phyloP scores from a whole-genome alignment of 1,140 invertebrate genomes.

The Drosophila persimilis region DNA sequence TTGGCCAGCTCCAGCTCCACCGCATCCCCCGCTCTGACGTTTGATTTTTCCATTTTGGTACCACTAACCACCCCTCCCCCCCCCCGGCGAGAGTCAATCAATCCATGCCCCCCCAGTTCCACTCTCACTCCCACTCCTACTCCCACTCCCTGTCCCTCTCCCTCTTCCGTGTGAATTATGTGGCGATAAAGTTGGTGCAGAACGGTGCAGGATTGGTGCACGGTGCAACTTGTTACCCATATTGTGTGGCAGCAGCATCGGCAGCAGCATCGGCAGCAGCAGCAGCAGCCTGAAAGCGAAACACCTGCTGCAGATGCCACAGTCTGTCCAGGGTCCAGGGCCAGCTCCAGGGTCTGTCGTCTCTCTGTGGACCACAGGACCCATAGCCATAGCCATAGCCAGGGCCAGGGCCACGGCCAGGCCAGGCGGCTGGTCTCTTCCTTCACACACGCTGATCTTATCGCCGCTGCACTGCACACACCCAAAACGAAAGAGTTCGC shows the following conservation, averaged over 20 bases:
- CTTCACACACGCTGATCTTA: slow-evolving; percentile 70
- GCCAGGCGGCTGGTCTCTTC: no score
- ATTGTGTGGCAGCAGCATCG: slow-evolving; percentile 62
- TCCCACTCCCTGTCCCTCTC: not conserved
- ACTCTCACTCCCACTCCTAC: slow-evolving; percentile 28
- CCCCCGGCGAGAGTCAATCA: slow-evolving; percentile 47
- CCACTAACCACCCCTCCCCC: slow-evolving; percentile 4
- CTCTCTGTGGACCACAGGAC: no score
- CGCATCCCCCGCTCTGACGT: slow-evolving; percentile 11
- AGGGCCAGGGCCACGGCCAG: no score
- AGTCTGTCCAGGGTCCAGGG: slow-evolving; percentile 20
- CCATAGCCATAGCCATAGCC: no score
- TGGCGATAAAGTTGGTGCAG: slow-evolving; percentile 66
- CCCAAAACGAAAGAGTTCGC: slow-evolving; percentile 69
- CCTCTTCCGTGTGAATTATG: slow-evolving; percentile 69
- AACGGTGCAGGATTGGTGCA: slow-evolving; percentile 59
- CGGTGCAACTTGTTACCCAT: slow-evolving; percentile 75
- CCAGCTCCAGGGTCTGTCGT: no score
- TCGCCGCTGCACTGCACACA: slow-evolving; percentile 56
- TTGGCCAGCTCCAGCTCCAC: slow-evolving; percentile 10
- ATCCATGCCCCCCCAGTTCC: slow-evolving; percentile 32
- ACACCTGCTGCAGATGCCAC: slow-evolving; percentile 77
- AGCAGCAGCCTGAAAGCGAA: slow-evolving; percentile 59
- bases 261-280: slow-evolving; percentile 15
- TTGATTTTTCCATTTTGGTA: slow-evolving; percentile 65